Evolutionary conservation across 2,888 invertebrate genomes (phyloP).

Genomic region (Neria commutata): DNA sequence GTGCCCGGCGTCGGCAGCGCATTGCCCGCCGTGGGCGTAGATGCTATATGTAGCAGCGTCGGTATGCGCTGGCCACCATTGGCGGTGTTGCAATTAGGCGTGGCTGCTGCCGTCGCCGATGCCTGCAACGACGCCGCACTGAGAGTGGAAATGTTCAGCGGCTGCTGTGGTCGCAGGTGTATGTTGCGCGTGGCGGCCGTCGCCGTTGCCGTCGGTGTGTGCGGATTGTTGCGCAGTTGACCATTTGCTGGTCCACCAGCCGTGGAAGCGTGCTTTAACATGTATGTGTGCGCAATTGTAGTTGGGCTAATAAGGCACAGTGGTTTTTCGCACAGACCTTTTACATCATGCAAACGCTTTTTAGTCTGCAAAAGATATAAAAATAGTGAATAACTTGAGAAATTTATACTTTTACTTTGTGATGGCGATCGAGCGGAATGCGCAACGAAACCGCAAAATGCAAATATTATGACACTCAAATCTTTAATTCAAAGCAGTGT

Average conservation of each 20-base stretch:
- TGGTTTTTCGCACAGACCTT: not conserved
- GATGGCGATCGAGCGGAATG: no score
- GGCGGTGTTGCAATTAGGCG: slow-evolving; percentile 32
- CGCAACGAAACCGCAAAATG: no score
- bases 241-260: slow-evolving; percentile 35
- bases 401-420: no score
- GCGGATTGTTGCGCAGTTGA: slow-evolving; percentile 31
- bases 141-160: slow-evolving; percentile 72
- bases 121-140: slow-evolving; percentile 41
- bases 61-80: slow-evolving; percentile 61
- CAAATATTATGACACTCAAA: no score
- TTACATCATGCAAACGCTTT: not conserved
- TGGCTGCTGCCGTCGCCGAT: slow-evolving; percentile 29
- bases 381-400: not conserved
- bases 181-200: slow-evolving; percentile 54
- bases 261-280: slow-evolving; percentile 55
- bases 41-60: slow-evolving; percentile 43
- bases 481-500: no score
- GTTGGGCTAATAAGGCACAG: no score
- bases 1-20: slow-evolving; percentile 11
- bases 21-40: slow-evolving; percentile 18
- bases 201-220: slow-evolving; percentile 24
- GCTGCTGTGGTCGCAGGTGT: slow-evolving; percentile 64
- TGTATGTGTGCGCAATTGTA: no score
- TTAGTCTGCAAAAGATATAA: not conserved